Conservation (phyloP, 2,113 vertebrate genomes). For the Pygoscelis antarcticus region DNA sequence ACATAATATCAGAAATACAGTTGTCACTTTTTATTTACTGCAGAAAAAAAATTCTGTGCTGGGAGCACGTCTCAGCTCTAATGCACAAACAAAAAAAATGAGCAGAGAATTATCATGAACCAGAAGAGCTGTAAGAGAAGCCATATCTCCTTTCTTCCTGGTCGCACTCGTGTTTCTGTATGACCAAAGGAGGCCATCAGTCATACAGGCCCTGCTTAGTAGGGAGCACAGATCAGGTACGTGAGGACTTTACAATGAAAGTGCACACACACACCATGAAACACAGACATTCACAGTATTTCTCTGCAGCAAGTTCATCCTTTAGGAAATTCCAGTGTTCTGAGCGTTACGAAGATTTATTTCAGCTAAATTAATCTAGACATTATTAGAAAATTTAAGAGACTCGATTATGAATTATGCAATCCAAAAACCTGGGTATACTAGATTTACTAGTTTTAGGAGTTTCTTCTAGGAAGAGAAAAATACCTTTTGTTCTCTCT, state of each 20-base stretch:
- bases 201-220: not conserved
- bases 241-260: not conserved
- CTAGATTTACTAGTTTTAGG: not conserved
- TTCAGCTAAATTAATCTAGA: not conserved
- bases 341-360: not conserved
- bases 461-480: not conserved
- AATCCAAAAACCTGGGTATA: not conserved
- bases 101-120: not conserved
- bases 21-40: not conserved
- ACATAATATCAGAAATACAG: not conserved
- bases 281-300: not conserved
- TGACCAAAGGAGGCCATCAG: not conserved
- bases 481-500: constrained; percentile 68
- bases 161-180: not conserved
- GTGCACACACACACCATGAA: not conserved
- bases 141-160: not conserved
- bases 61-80: not conserved
- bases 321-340: not conserved
- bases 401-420: not conserved
- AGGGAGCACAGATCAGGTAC: not conserved
- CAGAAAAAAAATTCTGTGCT: not conserved
- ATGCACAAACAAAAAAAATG: not conserved
- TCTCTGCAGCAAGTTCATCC: not conserved
- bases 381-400: not conserved
- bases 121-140: not conserved